phyloP scores from a whole-genome alignment of 1,140 invertebrate genomes.

The Danaus melanippus region DNA sequence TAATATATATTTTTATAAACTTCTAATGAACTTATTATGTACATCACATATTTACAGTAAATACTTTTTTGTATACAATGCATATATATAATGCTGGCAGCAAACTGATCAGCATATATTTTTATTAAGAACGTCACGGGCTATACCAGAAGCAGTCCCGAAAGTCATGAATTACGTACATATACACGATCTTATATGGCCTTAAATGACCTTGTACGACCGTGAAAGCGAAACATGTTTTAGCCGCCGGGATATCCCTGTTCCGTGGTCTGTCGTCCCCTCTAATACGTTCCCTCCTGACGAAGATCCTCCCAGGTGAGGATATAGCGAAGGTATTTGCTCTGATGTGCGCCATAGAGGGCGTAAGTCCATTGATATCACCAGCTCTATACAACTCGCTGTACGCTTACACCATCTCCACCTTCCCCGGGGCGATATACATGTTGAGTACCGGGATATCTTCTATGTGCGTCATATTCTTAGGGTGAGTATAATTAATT shows the following conservation, averaged over 20 bases:
- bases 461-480: constrained; percentile 49
- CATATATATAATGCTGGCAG: too few relatives aligned
- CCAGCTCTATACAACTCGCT: constrained; percentile 75
- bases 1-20: too few relatives aligned
- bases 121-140: too few relatives aligned
- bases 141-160: too few relatives aligned
- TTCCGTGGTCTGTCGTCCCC: constrained; percentile 74
- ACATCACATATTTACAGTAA: too few relatives aligned
- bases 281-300: constrained; percentile 76
- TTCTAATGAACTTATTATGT: too few relatives aligned
- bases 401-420: constrained; percentile 72
- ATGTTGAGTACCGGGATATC: constrained; percentile 68
- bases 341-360: constrained; percentile 76
- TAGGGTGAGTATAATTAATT: constrained; percentile 62
- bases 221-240: constrained; percentile 20
- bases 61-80: too few relatives aligned
- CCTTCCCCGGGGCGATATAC: constrained; percentile 73
- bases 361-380: constrained; percentile 73
- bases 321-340: constrained; percentile 80
- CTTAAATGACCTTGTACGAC: too few relatives aligned
- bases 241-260: constrained; percentile 67
- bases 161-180: too few relatives aligned
- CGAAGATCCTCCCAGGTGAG: constrained; percentile 76
- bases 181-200: too few relatives aligned
- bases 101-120: too few relatives aligned